Base-by-base conservation (phyloP, 2,797 vertebrate species). In the Sarcoramphus papa region DNA sequence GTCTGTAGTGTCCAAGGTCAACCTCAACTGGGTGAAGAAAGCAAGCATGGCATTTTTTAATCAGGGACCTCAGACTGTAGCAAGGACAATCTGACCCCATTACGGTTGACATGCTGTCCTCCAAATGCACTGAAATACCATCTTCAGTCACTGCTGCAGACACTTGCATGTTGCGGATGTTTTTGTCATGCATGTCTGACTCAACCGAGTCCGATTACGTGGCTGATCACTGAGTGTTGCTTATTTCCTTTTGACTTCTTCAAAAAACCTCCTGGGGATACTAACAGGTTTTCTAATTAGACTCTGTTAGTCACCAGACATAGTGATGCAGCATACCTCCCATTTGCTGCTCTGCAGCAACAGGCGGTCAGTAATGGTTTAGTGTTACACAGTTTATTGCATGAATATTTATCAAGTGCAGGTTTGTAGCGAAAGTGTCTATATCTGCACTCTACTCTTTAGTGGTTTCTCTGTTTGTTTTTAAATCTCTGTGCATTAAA, bases 121-220 rank as follows among this genome's bases (percentile, higher is more conserved):
- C 54, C 60, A 74, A n/a, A 43, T 4, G 12, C 25, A 24, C 54
- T 9, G 59, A 33, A 63, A 76, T 4, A 2, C 2, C 28, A 20
- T 6, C 51, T 7, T 21, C 23, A 3, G 37, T 50, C 86, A 10
- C 28, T 14, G 30, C 33, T 22, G 20, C 57, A 24, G 65, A 31
- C 31, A 15, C 43, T 6, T 8, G 35, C 33, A 33, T 7, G 23
- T 9, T 15, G 40, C 0, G 0, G 16, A 40, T 12, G 13, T 15
- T 69, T 82, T 40, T 56, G 33, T 35, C 45, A 20, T 22, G 25
- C 14, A 10, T 40, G 35, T 37, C 31, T 33, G 78, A 27, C 30
- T 53, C 45, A 37, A 3, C 6, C 1, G 4, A 41, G 65, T 15
- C 28, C 33, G 12, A 27, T 22, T n/a, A 27, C 43, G 41, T 8